Conservation (phyloP, 2,797 vertebrate genomes). For the Caiman crocodilus region DNA sequence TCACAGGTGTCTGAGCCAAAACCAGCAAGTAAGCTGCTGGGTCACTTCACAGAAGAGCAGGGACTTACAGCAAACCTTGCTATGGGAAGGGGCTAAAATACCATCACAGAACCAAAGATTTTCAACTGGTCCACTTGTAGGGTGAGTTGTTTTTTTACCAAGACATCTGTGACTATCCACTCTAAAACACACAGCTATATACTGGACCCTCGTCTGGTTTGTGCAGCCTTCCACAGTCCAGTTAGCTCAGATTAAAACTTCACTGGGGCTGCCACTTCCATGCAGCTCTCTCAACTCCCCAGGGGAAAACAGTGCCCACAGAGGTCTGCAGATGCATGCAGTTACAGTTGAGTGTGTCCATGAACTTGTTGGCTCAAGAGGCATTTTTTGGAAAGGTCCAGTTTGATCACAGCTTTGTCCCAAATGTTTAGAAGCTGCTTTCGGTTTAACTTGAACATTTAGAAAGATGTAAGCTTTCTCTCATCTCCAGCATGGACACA, state of each 20-base stretch:
- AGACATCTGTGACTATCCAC: background rate
- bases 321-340: background rate
- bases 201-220: background rate
- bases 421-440: constrained; percentile 8
- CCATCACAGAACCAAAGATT: background rate
- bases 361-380: background rate
- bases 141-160: background rate
- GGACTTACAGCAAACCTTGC: background rate
- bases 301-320: background rate
- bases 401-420: background rate
- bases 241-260: background rate
- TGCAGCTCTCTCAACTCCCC: background rate
- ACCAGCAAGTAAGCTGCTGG: background rate
- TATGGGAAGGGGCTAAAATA: background rate
- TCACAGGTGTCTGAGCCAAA: background rate
- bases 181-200: background rate
- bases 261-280: background rate
- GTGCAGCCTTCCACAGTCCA: background rate
- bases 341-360: background rate
- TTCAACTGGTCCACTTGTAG: background rate
- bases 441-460: background rate
- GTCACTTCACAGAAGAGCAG: background rate
- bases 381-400: background rate
- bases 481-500: constrained; percentile 4
- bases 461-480: background rate